phyloP scores from a whole-genome alignment of 2,113 vertebrate species.

The Python bivittatus region DNA sequence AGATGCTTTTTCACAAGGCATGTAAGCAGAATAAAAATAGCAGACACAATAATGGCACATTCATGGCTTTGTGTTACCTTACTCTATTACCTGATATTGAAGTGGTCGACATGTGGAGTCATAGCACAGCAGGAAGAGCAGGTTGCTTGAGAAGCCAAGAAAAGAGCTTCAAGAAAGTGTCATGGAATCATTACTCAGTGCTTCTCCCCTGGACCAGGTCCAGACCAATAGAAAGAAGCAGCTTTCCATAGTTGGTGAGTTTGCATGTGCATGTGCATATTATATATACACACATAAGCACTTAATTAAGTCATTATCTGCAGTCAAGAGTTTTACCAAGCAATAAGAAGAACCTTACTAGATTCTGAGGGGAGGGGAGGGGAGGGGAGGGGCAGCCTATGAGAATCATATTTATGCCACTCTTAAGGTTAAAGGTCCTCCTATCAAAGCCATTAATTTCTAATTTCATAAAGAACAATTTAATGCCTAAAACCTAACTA shows the following conservation, averaged over 20 bases:
- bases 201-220: neutral
- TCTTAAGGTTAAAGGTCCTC: neutral
- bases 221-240: neutral
- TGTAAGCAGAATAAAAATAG: constrained; percentile 28
- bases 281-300: neutral
- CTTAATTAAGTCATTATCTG: neutral
- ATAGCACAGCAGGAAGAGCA: neutral
- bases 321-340: neutral
- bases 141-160: neutral
- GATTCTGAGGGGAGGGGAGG: neutral
- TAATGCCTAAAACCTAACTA: neutral
- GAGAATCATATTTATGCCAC: neutral
- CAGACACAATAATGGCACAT: constrained; percentile 43
- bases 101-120: constrained; percentile 12
- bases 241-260: neutral
- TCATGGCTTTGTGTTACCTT: constrained; percentile 39
- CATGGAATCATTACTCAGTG: constrained; percentile 2
- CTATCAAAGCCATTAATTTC: neutral
- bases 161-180: neutral
- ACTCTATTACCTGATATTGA: constrained; percentile 51
- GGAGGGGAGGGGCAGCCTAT: neutral
- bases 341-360: neutral
- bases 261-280: neutral
- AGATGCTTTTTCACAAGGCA: constrained; percentile 33
- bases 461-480: neutral